Evolutionary conservation across 2,113 vertebrate genomes (phyloP).

Genomic region (Elachura formosa): DNA sequence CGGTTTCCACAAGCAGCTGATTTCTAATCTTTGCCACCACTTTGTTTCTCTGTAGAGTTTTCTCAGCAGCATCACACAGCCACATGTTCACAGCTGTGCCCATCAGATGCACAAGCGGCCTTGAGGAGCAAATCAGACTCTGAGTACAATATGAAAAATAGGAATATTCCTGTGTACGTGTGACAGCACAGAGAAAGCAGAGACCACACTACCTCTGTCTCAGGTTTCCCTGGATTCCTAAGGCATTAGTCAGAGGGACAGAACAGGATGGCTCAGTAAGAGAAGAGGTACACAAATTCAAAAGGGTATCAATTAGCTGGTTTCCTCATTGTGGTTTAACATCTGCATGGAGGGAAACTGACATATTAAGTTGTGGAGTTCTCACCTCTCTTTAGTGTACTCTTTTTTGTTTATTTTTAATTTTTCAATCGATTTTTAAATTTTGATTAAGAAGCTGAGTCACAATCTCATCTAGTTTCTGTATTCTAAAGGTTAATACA

Average conservation of each 20-base stretch:
- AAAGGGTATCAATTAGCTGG: neutral
- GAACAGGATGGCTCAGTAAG: neutral
- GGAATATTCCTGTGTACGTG: neutral
- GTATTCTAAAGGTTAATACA: neutral
- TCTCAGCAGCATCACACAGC: neutral
- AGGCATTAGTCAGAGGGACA: neutral
- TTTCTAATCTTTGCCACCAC: neutral
- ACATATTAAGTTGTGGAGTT: neutral
- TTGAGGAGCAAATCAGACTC: neutral
- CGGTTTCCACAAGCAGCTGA: neutral
- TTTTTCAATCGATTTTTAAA: neutral
- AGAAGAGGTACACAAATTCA: accelerated
- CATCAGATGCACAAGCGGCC: neutral
- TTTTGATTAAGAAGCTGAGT: neutral
- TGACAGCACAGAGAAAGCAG: neutral
- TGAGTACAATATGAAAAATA: accelerated
- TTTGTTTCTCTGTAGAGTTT: neutral
- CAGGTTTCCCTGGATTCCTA: neutral
- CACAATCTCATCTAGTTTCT: neutral
- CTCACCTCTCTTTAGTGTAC: neutral
- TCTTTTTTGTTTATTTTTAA: neutral
- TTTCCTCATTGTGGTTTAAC: neutral
- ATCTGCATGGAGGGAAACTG: neutral
- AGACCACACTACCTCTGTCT: neutral
- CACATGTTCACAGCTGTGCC: neutral